A percentile compares a stretch with the other conserved stretches of the same genome.
These are phyloP conservation scores for Slavum lentiscoides DNA, from an alignment of 2,888 invertebrate species.

Conservation along the genomic window DNA sequence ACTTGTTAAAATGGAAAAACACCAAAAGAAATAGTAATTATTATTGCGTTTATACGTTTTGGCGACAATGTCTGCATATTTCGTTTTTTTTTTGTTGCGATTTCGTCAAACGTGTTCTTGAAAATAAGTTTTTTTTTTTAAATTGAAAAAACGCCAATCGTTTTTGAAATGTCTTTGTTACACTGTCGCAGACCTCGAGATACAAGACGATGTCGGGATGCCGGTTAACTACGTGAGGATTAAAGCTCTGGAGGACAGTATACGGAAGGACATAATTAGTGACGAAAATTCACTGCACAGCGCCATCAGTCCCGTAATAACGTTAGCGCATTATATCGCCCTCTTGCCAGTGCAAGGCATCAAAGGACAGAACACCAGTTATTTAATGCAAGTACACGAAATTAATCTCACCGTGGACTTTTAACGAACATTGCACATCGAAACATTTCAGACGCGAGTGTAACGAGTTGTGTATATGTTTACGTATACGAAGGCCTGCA, in stretches of 20 bases:
- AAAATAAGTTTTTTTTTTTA: too few species aligned
- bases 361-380: conserved; percentile 60
- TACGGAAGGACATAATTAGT: conserved; percentile 32
- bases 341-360: conserved; percentile 64
- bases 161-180: neutral
- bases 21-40: neutral
- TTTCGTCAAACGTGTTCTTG: too few species aligned
- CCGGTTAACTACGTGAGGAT: conserved; percentile 24
- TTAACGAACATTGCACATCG: too few species aligned
- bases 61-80: too few species aligned
- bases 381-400: conserved; percentile 59
- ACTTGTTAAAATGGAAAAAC: neutral
- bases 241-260: conserved; percentile 28
- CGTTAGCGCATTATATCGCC: conserved; percentile 63
- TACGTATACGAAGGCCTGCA: too few species aligned
- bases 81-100: too few species aligned
- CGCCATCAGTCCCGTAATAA: conserved; percentile 63
- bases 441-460: too few species aligned
- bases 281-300: conserved; percentile 60
- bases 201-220: conserved; percentile 7
- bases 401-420: too few species aligned
- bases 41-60: neutral
- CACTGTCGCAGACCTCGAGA: conserved; percentile 1
- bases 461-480: too few species aligned
- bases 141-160: too few species aligned